Evolutionary conservation across 2,797 vertebrate species (phyloP).

Genomic region (Phoebastria nigripes): DNA sequence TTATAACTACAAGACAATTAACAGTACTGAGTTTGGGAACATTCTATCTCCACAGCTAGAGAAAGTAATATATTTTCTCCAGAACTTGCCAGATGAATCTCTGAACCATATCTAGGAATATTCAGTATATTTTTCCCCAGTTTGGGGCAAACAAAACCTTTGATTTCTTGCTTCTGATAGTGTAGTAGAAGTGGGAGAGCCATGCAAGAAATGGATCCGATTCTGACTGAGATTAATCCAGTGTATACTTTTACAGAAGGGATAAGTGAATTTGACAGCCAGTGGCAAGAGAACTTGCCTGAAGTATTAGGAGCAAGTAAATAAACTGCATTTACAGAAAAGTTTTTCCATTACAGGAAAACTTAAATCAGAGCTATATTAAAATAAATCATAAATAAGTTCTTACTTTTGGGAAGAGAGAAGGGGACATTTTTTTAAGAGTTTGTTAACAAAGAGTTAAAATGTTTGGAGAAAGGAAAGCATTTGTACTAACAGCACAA

Average conservation of each 20-base stretch:
- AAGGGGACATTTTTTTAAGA: neutral
- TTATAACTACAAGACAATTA: neutral
- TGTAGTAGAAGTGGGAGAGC: neutral
- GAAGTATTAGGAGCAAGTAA: neutral
- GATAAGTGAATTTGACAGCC: neutral
- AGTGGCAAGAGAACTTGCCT: neutral
- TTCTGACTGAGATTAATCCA: neutral
- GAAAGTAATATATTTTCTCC: neutral
- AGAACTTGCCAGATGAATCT: neutral
- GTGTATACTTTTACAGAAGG: neutral
- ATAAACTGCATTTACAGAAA: neutral
- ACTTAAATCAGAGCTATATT: neutral
- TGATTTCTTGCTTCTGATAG: neutral
- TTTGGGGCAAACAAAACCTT: neutral
- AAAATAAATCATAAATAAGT: neutral
- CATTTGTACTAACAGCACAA: neutral
- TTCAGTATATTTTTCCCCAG: neutral
- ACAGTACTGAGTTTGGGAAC: neutral
- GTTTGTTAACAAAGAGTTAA: neutral
- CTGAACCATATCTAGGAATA: neutral
- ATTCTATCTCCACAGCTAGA: neutral
- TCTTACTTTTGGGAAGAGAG: neutral
- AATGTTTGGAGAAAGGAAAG: neutral
- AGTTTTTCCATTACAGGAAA: neutral
- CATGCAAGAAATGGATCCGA: neutral